phyloP scores from a whole-genome alignment of 1,140 invertebrate species.

The Panagrolaimus sp. region DNA sequence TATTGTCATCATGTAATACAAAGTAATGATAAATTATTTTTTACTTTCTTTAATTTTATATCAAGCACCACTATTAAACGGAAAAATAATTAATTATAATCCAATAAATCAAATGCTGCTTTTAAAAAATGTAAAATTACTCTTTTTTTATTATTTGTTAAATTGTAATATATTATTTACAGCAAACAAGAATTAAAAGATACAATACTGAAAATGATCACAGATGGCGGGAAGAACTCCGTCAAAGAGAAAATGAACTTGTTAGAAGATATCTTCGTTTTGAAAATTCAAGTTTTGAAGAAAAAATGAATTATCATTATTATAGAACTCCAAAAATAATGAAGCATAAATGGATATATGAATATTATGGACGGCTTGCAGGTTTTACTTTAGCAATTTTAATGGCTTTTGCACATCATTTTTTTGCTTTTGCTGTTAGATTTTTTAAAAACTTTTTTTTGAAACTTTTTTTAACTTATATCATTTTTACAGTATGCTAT shows the following conservation, averaged over 20 bases:
- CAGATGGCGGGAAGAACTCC: background rate
- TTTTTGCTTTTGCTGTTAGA: background rate
- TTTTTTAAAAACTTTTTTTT: too few species aligned
- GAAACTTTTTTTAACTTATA: too few species aligned
- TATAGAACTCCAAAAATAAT: background rate
- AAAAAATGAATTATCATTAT: background rate
- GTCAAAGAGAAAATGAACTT: background rate
- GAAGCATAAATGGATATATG: background rate
- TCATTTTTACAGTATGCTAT: too few species aligned
- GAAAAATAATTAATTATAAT: too few species aligned
- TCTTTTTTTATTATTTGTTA: too few species aligned
- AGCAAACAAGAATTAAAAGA: background rate
- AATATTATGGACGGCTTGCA: background rate
- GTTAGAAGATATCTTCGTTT: background rate
- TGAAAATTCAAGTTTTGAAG: too few species aligned
- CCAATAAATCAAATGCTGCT: too few species aligned
- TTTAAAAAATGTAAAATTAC: too few species aligned
- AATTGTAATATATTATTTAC: background rate
- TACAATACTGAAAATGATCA: constrained; percentile 1
- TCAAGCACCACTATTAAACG: too few species aligned
- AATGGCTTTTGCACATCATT: background rate
- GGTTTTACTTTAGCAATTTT: constrained; percentile 1
- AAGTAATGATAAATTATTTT: too few species aligned
- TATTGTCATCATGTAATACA: too few species aligned
- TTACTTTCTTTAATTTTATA: too few species aligned